Conservation (phyloP, 1,140 invertebrate genomes). For the Anoplophora glabripennis region DNA sequence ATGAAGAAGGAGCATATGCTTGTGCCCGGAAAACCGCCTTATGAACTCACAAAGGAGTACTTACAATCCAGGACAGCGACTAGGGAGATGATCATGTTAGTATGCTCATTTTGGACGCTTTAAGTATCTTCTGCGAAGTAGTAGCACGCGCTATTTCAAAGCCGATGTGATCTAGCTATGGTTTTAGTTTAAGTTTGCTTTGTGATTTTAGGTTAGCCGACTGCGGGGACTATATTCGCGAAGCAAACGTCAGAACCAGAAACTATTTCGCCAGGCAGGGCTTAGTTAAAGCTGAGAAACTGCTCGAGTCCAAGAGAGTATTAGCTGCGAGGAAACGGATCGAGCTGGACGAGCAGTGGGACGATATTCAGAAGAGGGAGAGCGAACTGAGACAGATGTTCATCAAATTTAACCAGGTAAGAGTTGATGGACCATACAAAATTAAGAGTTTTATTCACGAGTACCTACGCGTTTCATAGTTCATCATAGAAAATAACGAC, state of each 20-base stretch:
- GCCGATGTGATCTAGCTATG: not conserved
- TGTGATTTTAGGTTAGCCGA: not conserved
- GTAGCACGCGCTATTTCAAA: not conserved
- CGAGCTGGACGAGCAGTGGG: slow-evolving; percentile 19
- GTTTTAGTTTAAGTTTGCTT: not conserved
- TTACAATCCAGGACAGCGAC: no score
- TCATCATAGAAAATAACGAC: slow-evolving; percentile 21
- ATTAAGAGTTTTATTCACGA: no score
- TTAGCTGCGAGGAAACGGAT: slow-evolving; percentile 13
- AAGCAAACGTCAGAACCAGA: slow-evolving; percentile 21
- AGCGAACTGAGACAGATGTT: slow-evolving; percentile 20
- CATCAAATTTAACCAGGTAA: slow-evolving; percentile 24
- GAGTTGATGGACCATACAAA: not conserved
- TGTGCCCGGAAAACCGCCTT: no score
- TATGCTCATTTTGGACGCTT: no score
- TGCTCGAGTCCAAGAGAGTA: slow-evolving; percentile 13
- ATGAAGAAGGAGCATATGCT: no score
- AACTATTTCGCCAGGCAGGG: slow-evolving; percentile 18
- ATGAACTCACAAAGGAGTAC: no score
- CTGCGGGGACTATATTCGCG: slow-evolving; percentile 17
- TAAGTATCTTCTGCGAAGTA: no score
- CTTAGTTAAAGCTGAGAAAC: slow-evolving; percentile 16
- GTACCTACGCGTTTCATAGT: slow-evolving; percentile 11
- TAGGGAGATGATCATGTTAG: no score
- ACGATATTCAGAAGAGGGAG: slow-evolving; percentile 24